These are phyloP conservation scores for Bombus haemorrhoidalis DNA, from an alignment of 1,140 invertebrate genomes.

Conservation along the genomic window DNA sequence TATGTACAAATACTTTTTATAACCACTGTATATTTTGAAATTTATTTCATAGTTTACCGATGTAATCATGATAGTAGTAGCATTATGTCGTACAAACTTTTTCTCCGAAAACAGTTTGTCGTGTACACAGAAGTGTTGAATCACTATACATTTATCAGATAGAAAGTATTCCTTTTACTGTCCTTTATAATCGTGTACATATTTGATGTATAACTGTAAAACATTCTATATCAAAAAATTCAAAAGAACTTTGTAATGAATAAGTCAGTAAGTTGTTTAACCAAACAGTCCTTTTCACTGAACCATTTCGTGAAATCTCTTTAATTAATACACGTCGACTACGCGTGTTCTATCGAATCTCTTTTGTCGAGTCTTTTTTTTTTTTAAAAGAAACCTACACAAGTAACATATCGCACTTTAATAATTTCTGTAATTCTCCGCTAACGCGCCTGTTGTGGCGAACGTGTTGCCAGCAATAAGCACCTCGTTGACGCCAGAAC, in stretches of 20 bases:
- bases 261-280: not conserved
- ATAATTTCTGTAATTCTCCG: slow-evolving; percentile 54
- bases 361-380: not conserved
- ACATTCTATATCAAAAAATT: not conserved
- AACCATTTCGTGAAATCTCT: not conserved
- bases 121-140: too few relatives aligned
- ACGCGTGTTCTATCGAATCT: not conserved
- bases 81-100: too few relatives aligned
- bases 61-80: too few relatives aligned
- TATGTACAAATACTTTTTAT: too few relatives aligned
- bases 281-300: not conserved
- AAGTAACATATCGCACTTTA: not conserved
- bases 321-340: not conserved
- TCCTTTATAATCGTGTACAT: not conserved
- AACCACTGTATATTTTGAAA: too few relatives aligned
- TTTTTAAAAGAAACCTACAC: not conserved
- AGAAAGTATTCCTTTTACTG: not conserved
- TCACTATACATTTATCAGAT: not conserved
- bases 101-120: too few relatives aligned
- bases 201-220: not conserved
- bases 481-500: slow-evolving; percentile 56
- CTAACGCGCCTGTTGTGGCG: slow-evolving; percentile 29
- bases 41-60: too few relatives aligned
- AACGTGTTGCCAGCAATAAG: slow-evolving; percentile 59
- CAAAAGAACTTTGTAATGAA: not conserved